phyloP scores from a whole-genome alignment of 2,797 vertebrate species.

The Lycodopsis pacificus region DNA sequence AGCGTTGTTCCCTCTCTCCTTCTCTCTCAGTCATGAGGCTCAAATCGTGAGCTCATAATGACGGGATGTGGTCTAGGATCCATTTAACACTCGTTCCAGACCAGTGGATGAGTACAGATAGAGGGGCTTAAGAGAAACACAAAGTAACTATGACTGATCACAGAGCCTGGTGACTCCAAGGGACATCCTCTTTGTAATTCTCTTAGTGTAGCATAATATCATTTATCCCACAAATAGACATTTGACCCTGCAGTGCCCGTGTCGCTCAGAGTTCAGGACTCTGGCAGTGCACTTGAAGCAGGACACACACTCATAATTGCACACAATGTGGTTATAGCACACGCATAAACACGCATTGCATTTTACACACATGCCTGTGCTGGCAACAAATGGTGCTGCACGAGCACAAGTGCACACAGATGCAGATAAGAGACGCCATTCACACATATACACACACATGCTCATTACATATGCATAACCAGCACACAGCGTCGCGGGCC shows the following conservation, averaged over 20 bases:
- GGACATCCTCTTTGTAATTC: slow-evolving; percentile 85
- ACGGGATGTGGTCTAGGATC: slow-evolving; percentile 75
- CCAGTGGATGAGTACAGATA: slow-evolving; percentile 75
- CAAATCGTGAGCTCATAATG: slow-evolving; percentile 75
- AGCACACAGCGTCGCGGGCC: slow-evolving; percentile 51
- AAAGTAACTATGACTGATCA: slow-evolving; percentile 83
- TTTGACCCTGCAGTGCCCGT: slow-evolving; percentile 78
- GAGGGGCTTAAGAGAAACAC: slow-evolving; percentile 72
- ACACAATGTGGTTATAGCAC: slow-evolving; percentile 53
- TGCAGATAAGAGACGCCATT: slow-evolving; percentile 57
- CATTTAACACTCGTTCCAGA: slow-evolving; percentile 79
- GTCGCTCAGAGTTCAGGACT: slow-evolving; percentile 82
- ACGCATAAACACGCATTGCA: slow-evolving; percentile 56
- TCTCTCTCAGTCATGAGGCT: slow-evolving; percentile 58
- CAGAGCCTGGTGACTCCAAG: slow-evolving; percentile 74
- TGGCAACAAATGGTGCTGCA: slow-evolving; percentile 35
- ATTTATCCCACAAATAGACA: slow-evolving; percentile 83
- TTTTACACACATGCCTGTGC: slow-evolving; percentile 41
- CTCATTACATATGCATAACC: slow-evolving; percentile 70
- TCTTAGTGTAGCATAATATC: slow-evolving; percentile 81
- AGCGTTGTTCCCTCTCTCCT: slow-evolving; percentile 13
- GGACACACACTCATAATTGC: slow-evolving; percentile 61
- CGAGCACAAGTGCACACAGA: slow-evolving; percentile 40
- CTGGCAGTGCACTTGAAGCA: slow-evolving; percentile 69
- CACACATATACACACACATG: slow-evolving; percentile 49